Evolutionary conservation across 2,797 vertebrate species (phyloP).

Genomic region (Phalanger gymnotis): DNA sequence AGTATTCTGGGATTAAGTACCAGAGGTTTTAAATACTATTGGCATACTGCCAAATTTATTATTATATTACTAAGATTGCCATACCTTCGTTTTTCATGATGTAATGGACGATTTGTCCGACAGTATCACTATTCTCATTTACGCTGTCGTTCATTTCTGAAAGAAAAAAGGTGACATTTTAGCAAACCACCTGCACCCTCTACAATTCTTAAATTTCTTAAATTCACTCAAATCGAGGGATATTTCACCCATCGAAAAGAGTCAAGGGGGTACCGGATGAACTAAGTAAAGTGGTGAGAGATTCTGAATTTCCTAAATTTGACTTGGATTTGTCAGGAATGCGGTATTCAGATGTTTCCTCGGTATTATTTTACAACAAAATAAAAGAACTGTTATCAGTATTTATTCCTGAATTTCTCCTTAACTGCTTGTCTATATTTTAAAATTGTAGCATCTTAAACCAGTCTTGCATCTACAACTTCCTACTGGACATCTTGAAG

Average conservation of each 20-base stretch:
- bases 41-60: neutral
- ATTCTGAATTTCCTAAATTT: neutral
- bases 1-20: neutral
- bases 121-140: constrained; percentile 94
- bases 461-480: neutral
- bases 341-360: neutral
- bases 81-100: constrained; percentile 99
- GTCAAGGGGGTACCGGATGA: neutral
- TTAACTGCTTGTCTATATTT: neutral
- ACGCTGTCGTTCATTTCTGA: constrained; percentile 91
- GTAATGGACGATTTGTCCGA: constrained; percentile 94
- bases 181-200: neutral
- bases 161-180: constrained; percentile 58
- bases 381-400: neutral
- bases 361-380: neutral
- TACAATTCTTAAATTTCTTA: neutral
- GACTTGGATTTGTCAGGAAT: neutral
- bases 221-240: neutral
- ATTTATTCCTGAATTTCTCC: neutral
- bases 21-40: neutral
- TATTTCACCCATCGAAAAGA: neutral
- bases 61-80: neutral
- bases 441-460: neutral
- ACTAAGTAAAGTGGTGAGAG: rapidly evolving
- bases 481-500: neutral